Evolutionary conservation across 2,113 vertebrate species (phyloP), one percentile per base, ranked within the genome.

Genomic region (Chloropsis hardwickii): DNA sequence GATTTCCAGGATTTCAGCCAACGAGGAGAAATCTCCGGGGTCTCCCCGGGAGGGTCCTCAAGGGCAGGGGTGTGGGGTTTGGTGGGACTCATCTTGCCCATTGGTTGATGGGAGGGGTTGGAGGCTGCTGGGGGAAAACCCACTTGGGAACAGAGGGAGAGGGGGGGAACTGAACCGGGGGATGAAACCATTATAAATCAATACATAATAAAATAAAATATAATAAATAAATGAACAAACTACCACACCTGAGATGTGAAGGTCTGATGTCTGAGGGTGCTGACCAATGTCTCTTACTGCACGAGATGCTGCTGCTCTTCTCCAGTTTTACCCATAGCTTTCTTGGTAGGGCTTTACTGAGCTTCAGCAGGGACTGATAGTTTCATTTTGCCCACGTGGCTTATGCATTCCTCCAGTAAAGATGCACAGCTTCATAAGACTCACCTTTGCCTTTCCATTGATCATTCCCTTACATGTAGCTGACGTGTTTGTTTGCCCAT

Each of bases 381-480:
- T 45, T 88, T 89, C 29, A 18, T 85, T 64, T 58, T 82, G 35
- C 19, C 39, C 25, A 2, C 11, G 24, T 57, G 54, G 22, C 15
- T 86, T 73, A 20, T 27, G 12, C 7, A 33, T 85, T 89, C 35
- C n/a, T 86, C 10, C 60, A 92, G 31, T 40, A 81, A 94, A 89
- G 25, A 40, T 47, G 20, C 7, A 11, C 11, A 35, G 8, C 4
- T 81, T 39, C 19, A 33, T 2, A 56, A 23, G 53, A 60, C 12
- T 64, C 48, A 51, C 28, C 25, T 37, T 37, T 56, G 28, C 50
- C 12, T 88, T 83, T 62, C 50, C 11, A 5, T 6, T 48, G 45
- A 60, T 61, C n/a, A 21, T 76, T 66, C 0, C 0, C 28, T 70
- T 51, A 40, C 12, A 3, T 14, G 10, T 3, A 67, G 28, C 15